phyloP scores from a whole-genome alignment of 1,140 invertebrate species.

The Reticulitermes speratus region DNA sequence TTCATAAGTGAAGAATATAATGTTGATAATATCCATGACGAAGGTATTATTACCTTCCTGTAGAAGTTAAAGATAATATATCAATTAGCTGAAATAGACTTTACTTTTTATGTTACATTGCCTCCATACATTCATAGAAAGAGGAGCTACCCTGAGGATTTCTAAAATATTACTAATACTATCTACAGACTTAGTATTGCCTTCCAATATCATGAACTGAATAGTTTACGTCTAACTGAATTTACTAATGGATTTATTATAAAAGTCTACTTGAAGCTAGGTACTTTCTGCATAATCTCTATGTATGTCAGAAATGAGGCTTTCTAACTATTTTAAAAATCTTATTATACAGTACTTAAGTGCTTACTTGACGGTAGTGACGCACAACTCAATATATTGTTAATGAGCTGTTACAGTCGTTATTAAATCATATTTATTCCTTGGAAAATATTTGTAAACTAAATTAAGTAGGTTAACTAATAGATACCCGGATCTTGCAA shows the following conservation, averaged over 20 bases:
- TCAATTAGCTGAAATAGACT: background rate
- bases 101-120: background rate
- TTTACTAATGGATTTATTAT: background rate
- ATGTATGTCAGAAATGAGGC: background rate
- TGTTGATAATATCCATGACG: background rate
- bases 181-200: background rate
- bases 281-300: background rate
- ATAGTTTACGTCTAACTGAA: background rate
- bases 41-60: background rate
- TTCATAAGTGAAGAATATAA: background rate
- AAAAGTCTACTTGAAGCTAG: background rate
- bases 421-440: background rate
- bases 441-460: background rate
- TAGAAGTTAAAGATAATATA: background rate
- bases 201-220: background rate
- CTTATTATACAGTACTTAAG: background rate
- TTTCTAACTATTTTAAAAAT: background rate
- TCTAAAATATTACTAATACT: slow-evolving; percentile 3
- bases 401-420: background rate
- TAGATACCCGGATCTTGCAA: background rate
- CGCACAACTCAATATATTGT: background rate
- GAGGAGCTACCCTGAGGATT: background rate
- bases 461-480: background rate
- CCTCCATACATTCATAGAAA: background rate
- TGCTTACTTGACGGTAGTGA: background rate